These are phyloP conservation scores for Pampusana beccarii DNA, from an alignment of 2,113 vertebrate genomes.

Conservation along the genomic window DNA sequence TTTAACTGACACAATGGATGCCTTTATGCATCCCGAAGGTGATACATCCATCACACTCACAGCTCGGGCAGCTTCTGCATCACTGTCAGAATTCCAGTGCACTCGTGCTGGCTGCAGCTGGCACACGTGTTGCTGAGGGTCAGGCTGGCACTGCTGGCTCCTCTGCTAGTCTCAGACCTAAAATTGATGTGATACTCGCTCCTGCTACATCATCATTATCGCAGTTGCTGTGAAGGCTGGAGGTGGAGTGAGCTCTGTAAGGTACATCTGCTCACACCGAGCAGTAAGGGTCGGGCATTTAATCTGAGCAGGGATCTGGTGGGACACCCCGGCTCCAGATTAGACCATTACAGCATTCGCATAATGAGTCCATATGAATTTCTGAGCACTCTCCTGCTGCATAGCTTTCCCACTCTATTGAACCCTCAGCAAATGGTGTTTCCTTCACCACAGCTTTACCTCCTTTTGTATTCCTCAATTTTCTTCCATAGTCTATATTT, in stretches of 20 bases:
- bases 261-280: neutral
- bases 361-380: neutral
- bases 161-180: neutral
- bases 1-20: neutral
- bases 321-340: neutral
- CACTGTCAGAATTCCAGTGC: neutral
- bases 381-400: neutral
- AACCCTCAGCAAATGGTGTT: neutral
- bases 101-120: neutral
- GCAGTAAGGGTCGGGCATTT: neutral
- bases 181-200: neutral
- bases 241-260: neutral
- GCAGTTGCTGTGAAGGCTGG: neutral
- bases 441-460: neutral
- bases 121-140: neutral
- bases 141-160: neutral
- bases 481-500: constrained; percentile 27
- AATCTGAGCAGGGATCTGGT: neutral
- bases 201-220: neutral
- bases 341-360: neutral
- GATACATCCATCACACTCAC: neutral
- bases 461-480: constrained; percentile 38
- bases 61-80: accelerated
- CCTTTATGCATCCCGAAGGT: constrained; percentile 15
- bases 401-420: neutral